These are phyloP conservation scores for Cottus gobio DNA, from an alignment of 2,113 vertebrate species.

Conservation along the genomic window DNA sequence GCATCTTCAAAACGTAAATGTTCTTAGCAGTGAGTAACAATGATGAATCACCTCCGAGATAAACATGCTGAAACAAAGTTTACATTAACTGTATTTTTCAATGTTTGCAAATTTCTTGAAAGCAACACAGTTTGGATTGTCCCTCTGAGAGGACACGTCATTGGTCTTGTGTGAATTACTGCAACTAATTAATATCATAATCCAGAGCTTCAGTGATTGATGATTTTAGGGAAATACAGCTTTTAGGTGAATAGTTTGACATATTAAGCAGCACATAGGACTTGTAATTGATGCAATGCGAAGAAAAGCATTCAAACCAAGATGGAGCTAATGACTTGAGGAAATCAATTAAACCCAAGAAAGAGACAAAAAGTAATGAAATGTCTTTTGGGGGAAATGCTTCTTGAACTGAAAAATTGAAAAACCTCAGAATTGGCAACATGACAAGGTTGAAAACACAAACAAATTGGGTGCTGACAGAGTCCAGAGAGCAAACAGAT, in stretches of 20 bases:
- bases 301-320: conserved; percentile 45
- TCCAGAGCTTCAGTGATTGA: conserved; percentile 39
- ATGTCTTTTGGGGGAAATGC: conserved; percentile 50
- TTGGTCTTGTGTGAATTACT: conserved; percentile 45
- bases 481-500: conserved; percentile 53
- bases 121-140: conserved; percentile 35
- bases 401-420: conserved; percentile 71
- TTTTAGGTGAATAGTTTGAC: conserved; percentile 53
- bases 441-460: conserved; percentile 63
- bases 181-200: conserved; percentile 45
- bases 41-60: conserved; percentile 15
- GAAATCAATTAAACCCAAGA: conserved; percentile 69
- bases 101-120: conserved; percentile 28
- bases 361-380: conserved; percentile 24
- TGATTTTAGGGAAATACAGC: conserved; percentile 36
- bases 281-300: conserved; percentile 54
- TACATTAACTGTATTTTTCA: not conserved
- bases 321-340: conserved; percentile 60
- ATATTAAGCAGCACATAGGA: conserved; percentile 56
- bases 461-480: conserved; percentile 60
- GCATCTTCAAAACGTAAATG: not conserved
- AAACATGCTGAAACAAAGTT: conserved; percentile 5
- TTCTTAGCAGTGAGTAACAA: conserved; percentile 17
- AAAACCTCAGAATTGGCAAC: conserved; percentile 54
- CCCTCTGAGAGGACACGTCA: conserved; percentile 47